phyloP scores from a whole-genome alignment of 2,888 invertebrate species.

The Invenusta paracnida region DNA sequence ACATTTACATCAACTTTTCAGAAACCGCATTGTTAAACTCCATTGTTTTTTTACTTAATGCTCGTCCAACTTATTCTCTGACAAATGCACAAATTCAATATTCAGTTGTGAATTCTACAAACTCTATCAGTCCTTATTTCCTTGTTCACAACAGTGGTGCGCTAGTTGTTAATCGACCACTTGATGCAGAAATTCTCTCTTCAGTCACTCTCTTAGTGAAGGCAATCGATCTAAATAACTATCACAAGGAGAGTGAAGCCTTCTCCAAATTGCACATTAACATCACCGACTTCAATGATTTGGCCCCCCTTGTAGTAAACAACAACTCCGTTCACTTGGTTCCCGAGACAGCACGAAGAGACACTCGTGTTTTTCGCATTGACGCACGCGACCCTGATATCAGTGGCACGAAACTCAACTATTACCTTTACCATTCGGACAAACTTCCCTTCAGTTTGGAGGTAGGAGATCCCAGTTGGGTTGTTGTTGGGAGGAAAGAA shows the following conservation, averaged over 20 bases:
- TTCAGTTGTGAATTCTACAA: not conserved
- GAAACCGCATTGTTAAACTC: not conserved
- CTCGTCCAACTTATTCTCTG: not conserved
- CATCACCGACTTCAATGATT: slow-evolving; percentile 38
- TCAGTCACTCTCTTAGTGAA: not conserved
- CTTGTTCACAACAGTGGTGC: not conserved
- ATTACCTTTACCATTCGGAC: slow-evolving; percentile 32
- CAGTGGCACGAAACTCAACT: slow-evolving; percentile 5
- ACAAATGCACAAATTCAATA: not conserved
- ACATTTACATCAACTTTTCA: not conserved
- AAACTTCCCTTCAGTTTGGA: slow-evolving; percentile 31
- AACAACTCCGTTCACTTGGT: slow-evolving; percentile 10
- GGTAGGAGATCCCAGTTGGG: not conserved
- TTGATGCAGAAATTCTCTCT: not conserved
- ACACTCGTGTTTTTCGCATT: slow-evolving; percentile 36
- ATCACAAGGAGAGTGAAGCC: not conserved
- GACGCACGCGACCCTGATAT: slow-evolving; percentile 42
- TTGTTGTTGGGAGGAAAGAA: slow-evolving; percentile 21
- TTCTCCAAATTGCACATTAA: slow-evolving; percentile 18
- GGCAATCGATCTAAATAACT: not conserved
- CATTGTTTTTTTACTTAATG: not conserved
- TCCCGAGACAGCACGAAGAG: slow-evolving; percentile 24
- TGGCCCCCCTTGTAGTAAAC: slow-evolving; percentile 30
- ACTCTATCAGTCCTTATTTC: not conserved
- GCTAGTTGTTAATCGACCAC: not conserved